phyloP scores from a whole-genome alignment of 2,888 invertebrate species.

The Fragum fragum region DNA sequence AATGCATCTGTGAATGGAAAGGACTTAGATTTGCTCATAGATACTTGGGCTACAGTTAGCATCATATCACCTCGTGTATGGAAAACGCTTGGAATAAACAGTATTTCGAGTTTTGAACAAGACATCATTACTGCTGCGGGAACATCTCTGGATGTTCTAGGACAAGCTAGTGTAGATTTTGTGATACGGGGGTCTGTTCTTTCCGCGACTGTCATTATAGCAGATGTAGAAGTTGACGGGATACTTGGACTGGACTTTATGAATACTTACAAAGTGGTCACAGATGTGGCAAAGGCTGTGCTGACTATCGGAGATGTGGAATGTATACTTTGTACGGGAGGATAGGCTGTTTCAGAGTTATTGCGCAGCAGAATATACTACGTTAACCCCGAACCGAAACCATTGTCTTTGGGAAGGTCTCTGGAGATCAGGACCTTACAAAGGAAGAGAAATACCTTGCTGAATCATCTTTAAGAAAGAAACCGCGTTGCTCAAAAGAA shows the following conservation, averaged over 20 bases:
- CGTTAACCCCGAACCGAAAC: no score
- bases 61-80: neutral
- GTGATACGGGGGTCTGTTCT: neutral
- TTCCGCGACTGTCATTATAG: neutral
- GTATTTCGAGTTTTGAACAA: neutral
- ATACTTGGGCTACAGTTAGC: neutral
- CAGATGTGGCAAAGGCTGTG: no score
- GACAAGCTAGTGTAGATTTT: neutral
- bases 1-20: neutral
- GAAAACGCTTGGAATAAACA: neutral
- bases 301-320: neutral
- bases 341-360: slow-evolving; percentile 3
- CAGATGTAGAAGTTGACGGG: slow-evolving; percentile 3
- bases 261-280: no score
- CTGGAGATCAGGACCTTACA: neutral
- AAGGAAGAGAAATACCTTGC: neutral
- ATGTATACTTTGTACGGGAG: neutral
- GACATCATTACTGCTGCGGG: neutral
- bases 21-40: neutral
- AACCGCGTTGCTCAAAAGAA: slow-evolving; percentile 42
- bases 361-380: neutral
- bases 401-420: no score
- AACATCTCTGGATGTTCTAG: slow-evolving; percentile 10
- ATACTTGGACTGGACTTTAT: no score
- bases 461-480: slow-evolving; percentile 4